Evolutionary conservation across 2,888 invertebrate genomes (phyloP).

Genomic region (Osmoderma eremita): DNA sequence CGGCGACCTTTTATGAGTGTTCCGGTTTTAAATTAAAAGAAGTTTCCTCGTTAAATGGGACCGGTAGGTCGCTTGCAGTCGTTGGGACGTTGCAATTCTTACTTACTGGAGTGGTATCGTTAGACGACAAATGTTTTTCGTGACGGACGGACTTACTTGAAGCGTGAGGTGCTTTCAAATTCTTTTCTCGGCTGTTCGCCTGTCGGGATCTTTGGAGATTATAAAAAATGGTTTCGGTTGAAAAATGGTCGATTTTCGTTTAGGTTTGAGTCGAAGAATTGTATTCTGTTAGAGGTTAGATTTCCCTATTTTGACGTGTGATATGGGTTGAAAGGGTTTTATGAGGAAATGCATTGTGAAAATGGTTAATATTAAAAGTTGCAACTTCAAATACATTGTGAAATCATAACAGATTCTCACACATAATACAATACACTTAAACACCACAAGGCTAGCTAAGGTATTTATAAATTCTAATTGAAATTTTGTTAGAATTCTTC

Average conservation of each 20-base stretch:
- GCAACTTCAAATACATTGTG: too few relatives aligned
- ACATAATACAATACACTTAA: too few relatives aligned
- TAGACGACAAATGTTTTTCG: conserved; percentile 25
- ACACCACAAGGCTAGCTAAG: too few relatives aligned
- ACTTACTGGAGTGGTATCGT: conserved; percentile 13
- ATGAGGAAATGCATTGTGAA: too few relatives aligned
- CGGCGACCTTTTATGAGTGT: conserved; percentile 13
- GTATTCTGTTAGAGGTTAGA: too few relatives aligned
- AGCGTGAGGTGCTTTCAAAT: conserved; percentile 18
- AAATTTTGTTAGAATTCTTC: too few relatives aligned
- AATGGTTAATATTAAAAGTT: too few relatives aligned
- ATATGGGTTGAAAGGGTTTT: too few relatives aligned
- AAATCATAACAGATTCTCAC: too few relatives aligned
- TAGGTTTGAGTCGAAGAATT: background rate
- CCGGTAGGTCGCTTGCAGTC: background rate
- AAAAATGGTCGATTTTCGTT: conserved; percentile 21
- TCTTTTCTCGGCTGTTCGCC: conserved; percentile 7
- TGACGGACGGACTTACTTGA: conserved; percentile 14
- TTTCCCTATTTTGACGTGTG: too few relatives aligned
- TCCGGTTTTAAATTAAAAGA: conserved; percentile 31
- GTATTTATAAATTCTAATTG: too few relatives aligned
- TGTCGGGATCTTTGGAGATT: background rate
- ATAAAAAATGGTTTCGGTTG: conserved; percentile 12
- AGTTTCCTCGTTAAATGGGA: conserved; percentile 27
- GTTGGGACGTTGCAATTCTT: background rate